phyloP scores from a whole-genome alignment of 2,888 invertebrate species.

The Hyles lineata region DNA sequence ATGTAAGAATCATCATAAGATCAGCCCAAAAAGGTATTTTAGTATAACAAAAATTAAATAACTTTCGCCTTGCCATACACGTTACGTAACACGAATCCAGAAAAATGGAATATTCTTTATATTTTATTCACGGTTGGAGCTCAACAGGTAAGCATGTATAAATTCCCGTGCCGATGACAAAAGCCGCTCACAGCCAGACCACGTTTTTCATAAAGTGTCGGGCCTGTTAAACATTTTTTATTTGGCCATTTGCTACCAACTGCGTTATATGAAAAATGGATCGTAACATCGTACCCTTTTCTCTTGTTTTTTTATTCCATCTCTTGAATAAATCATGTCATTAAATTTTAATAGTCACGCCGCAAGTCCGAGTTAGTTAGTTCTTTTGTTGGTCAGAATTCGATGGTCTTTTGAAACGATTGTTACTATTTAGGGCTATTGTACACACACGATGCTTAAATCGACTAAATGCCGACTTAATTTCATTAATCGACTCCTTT shows the following conservation, averaged over 20 bases:
- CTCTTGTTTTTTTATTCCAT: constrained; percentile 73
- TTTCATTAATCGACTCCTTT: constrained; percentile 84
- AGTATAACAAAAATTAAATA: not conserved
- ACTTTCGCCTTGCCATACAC: constrained; percentile 58
- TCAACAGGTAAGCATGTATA: constrained; percentile 81
- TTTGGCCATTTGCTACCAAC: constrained; percentile 85
- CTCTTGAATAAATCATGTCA: constrained; percentile 82
- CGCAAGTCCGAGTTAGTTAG: constrained; percentile 78
- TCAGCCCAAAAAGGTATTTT: too few relatives aligned
- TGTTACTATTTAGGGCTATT: constrained; percentile 82
- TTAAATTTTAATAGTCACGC: constrained; percentile 85
- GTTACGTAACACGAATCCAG: constrained; percentile 79
- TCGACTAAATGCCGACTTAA: constrained; percentile 83
- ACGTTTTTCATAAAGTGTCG: constrained; percentile 84
- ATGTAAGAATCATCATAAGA: too few relatives aligned
- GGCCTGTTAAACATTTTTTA: constrained; percentile 83
- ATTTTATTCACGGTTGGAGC: constrained; percentile 80
- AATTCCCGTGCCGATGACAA: constrained; percentile 81
- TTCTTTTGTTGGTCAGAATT: constrained; percentile 76
- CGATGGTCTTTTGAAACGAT: constrained; percentile 77
- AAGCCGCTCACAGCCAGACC: constrained; percentile 72
- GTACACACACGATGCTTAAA: constrained; percentile 74
- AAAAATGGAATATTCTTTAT: constrained; percentile 83
- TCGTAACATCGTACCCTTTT: constrained; percentile 84
- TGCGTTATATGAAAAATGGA: constrained; percentile 85